These are phyloP conservation scores for Arge pagana DNA, from an alignment of 2,888 invertebrate species.

Conservation along the genomic window DNA sequence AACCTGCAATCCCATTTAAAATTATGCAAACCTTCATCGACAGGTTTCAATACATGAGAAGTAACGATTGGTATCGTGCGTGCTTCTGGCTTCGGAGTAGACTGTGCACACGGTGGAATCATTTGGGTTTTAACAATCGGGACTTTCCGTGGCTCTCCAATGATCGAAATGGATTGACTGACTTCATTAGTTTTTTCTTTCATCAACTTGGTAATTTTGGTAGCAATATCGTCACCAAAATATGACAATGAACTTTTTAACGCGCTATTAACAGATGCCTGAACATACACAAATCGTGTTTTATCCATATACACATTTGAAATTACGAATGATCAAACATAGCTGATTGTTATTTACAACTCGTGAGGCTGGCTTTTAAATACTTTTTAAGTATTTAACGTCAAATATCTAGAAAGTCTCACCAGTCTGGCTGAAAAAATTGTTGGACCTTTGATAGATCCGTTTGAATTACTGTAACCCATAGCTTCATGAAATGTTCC, in stretches of 20 bases:
- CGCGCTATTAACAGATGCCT: constrained; percentile 39
- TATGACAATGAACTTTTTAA: constrained; percentile 37
- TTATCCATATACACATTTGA: neutral
- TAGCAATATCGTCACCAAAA: constrained; percentile 32
- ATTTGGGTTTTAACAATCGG: neutral
- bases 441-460: constrained; percentile 34
- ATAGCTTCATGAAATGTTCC: constrained; percentile 41
- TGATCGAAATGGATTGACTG: neutral
- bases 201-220: neutral
- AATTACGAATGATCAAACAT: neutral
- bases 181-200: neutral
- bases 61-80: neutral
- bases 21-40: too few relatives aligned
- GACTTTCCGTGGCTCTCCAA: constrained; percentile 9
- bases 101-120: constrained; percentile 21
- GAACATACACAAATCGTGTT: constrained; percentile 6
- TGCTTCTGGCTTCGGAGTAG: constrained; percentile 21
- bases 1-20: too few relatives aligned
- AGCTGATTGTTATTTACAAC: too few relatives aligned
- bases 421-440: constrained; percentile 39
- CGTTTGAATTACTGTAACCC: constrained; percentile 38
- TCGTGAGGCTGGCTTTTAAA: neutral
- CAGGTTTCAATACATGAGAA: too few relatives aligned
- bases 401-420: constrained; percentile 17
- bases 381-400: neutral